phyloP scores from a whole-genome alignment of 2,888 invertebrate genomes.

The Apotomis betuletana region DNA sequence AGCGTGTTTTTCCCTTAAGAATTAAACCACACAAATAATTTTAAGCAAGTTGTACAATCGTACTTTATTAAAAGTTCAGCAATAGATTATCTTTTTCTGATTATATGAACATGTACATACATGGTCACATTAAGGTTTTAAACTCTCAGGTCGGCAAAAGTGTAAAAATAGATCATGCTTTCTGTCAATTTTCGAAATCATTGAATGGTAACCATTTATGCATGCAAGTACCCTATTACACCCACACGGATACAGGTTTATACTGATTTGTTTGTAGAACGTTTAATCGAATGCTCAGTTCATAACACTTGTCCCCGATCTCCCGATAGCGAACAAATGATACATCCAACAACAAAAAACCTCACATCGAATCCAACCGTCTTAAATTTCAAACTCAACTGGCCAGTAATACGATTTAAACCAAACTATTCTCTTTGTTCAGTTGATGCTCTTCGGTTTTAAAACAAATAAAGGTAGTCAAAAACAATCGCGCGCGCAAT shows the following conservation, averaged over 20 bases:
- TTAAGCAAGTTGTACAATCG: too few relatives aligned
- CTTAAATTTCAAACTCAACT: neutral
- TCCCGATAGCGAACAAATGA: slow-evolving; percentile 31
- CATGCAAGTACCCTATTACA: neutral
- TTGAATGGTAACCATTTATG: too few relatives aligned
- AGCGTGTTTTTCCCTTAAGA: too few relatives aligned
- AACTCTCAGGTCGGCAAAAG: too few relatives aligned
- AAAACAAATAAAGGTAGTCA: slow-evolving; percentile 46
- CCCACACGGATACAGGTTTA: neutral
- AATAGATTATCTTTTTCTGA: too few relatives aligned
- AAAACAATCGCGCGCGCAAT: slow-evolving; percentile 55
- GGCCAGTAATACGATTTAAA: neutral
- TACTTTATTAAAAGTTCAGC: too few relatives aligned
- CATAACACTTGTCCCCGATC: slow-evolving; percentile 34
- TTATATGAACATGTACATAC: too few relatives aligned
- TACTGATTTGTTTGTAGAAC: slow-evolving; percentile 18
- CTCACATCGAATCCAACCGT: neutral
- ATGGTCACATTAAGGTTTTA: too few relatives aligned
- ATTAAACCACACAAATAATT: too few relatives aligned
- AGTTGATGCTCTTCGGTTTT: slow-evolving; percentile 1
- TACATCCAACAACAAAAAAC: slow-evolving; percentile 10
- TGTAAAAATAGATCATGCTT: too few relatives aligned
- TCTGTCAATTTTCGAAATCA: too few relatives aligned
- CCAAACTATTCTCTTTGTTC: neutral
- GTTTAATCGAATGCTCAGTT: slow-evolving; percentile 23